Evolutionary conservation across 2,888 invertebrate genomes (phyloP).

Genomic region (Lypha dubia): DNA sequence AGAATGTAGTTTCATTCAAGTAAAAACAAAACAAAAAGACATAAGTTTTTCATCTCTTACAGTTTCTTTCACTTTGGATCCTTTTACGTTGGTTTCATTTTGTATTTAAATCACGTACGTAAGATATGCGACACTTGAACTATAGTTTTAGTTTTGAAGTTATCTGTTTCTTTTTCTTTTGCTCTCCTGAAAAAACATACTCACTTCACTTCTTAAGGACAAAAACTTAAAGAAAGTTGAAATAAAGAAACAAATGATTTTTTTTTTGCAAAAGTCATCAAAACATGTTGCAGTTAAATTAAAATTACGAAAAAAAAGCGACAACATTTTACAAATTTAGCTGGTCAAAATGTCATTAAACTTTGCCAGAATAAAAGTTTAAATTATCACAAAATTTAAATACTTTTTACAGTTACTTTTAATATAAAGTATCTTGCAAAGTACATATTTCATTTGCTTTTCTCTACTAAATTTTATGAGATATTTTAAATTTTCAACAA

Average conservation of each 20-base stretch:
- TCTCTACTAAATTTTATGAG: slow-evolving; percentile 3
- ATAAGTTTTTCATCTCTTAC: slow-evolving; percentile 57
- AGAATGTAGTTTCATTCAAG: slow-evolving; percentile 53
- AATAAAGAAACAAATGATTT: slow-evolving; percentile 1
- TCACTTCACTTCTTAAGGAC: not conserved
- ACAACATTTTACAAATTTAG: slow-evolving; percentile 3
- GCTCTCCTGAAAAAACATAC: not conserved
- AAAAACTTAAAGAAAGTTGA: slow-evolving; percentile 28
- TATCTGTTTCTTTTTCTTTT: slow-evolving; percentile 45
- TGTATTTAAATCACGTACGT: slow-evolving; percentile 68
- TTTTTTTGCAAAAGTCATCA: slow-evolving; percentile 66
- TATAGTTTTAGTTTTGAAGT: slow-evolving; percentile 59
- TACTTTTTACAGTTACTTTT: slow-evolving; percentile 27
- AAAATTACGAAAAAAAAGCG: slow-evolving; percentile 3
- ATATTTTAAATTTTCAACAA: slow-evolving; percentile 29
- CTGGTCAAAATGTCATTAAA: slow-evolving; percentile 66
- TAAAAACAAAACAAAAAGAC: too few relatives aligned
- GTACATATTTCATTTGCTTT: slow-evolving; percentile 31
- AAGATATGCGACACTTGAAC: slow-evolving; percentile 71
- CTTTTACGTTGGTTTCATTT: slow-evolving; percentile 29
- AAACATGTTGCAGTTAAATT: slow-evolving; percentile 66
- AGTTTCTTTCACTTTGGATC: not conserved
- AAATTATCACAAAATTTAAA: slow-evolving; percentile 5
- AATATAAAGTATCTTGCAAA: slow-evolving; percentile 21
- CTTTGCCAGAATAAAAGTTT: slow-evolving; percentile 18